Evolutionary conservation across 2,113 vertebrate genomes (phyloP), one percentile per base, ranked within the genome.

Genomic region (Sinocyclocheilus grahami): DNA sequence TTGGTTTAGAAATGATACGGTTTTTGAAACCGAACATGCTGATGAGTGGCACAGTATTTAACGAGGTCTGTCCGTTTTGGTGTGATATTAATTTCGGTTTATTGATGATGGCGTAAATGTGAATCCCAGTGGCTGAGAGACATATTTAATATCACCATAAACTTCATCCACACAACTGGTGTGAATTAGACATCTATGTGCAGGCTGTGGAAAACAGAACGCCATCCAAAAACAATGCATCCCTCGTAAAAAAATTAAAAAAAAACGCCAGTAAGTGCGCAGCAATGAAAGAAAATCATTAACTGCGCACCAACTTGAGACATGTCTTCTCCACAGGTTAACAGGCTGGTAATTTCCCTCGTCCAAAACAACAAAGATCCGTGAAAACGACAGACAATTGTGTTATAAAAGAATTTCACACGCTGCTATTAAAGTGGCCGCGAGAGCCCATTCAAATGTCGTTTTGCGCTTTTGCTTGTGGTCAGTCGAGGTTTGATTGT

Each of bases 221-320:
- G 12, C 20, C 67, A 74, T 82, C 62, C 82, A 74, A 84, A 84
- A 84, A 71, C 81, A 55, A 84, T 84, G 80, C 63, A 69, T 53
- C 80, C 80, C 82, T 58, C 46, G 20, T 69, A 42, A 58, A 84
- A 71, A n/a, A 48, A 48, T n/a, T n/a, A 65, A 6, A 37, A 37
- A 37, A 46, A 63, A 80, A 60, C 11, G 3, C 8, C 60, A 37
- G 78, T 39, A 65, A 83, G 82, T 55, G 67, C 48, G 39, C 27
- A 24, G 67, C 42, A 72, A 83, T 83, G 48, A 84, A 55, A 39
- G 51, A 20, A 74, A 37, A 8, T 71, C 48, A 69, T 53, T 22
- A 82, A 51, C 30, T 33, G 63, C 46, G 27, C 80, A 53, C 7
- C 46, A 27, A 58, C 51, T 27, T 53, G 16, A 72, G 27, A 39